Evolutionary conservation across 1,140 invertebrate genomes (phyloP), one percentile per base, ranked within the genome.

Genomic region (Dreissena rostriformis): DNA sequence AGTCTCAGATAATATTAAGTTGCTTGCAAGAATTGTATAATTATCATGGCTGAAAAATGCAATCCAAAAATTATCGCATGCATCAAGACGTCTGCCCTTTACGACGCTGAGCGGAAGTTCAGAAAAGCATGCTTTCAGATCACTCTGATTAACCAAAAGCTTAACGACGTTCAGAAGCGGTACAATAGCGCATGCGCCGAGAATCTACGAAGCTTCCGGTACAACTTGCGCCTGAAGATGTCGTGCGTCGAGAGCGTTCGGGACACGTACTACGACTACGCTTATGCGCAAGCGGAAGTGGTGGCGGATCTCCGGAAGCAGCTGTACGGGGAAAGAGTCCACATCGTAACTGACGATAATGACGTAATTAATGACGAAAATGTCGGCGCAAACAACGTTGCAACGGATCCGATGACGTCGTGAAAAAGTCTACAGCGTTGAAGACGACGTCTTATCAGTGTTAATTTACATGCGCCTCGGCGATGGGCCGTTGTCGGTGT

Each of bases 211-310:
- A 68, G 29, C n/a, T 80, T 79, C 65, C 70, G 82, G 5, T 84
- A 85, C 71, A 79, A 76, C 53, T n/a, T 84, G 11, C 75, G 77
- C 0, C 71, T 85, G n/a, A 63, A 73, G 28, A 28, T 85, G 29
- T 75, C 86, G n/a, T 70, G 74, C 19, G 29, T 80, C 39, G 82
- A 87, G 65, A 70, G 82, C 15, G 68, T 72, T 4, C 66, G 82
- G 15, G 79, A 87, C 68, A 71, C 76, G 63, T 82, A 65, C 73
- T 85, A 78, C 55, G 82, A 84, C 15, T 85, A 85, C 52, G 82
- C 86, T 15, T 49, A 67, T 11, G 74, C 39, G 17, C 63, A 85
- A 74, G 79, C 80, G 26, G 80, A 79, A 24, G 61, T 53, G n/a
- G 57, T 86, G 6, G 66, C 74, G 8, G 49, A 86, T 24, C 68